A percentile compares a stretch with the other conserved stretches of the same genome.
phyloP scores from a whole-genome alignment of 2,797 vertebrate genomes.

The Rallus crepitans region DNA sequence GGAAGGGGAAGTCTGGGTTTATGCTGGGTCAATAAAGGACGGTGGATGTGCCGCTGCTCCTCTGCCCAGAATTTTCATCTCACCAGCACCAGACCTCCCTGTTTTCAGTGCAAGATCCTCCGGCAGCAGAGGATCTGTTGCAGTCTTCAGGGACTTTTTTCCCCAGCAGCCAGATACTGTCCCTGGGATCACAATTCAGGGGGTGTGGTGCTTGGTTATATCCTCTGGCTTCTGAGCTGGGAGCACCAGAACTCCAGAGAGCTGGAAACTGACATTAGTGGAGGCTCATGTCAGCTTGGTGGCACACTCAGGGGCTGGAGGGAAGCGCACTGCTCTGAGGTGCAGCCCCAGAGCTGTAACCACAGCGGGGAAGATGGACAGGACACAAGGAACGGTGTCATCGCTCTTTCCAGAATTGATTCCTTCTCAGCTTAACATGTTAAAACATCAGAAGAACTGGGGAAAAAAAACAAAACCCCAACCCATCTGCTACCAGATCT shows the following conservation, averaged over 20 bases:
- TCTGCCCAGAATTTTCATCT: neutral
- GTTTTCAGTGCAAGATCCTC: neutral
- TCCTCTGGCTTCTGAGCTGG: neutral
- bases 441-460: slow-evolving; percentile 19
- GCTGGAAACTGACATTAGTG: slow-evolving; percentile 24
- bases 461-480: neutral
- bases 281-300: slow-evolving; percentile 16
- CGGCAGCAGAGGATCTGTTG: neutral
- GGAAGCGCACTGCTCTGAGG: neutral
- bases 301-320: neutral
- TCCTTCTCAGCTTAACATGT: slow-evolving; percentile 21
- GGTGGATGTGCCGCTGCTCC: neutral
- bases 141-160: neutral
- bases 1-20: neutral
- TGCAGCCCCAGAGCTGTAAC: slow-evolving; percentile 4
- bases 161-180: neutral
- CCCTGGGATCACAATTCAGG: accelerated
- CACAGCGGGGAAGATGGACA: neutral
- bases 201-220: neutral
- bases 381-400: neutral
- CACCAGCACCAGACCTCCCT: neutral
- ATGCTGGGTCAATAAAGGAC: neutral
- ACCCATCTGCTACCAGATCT: slow-evolving; percentile 46
- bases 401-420: neutral
- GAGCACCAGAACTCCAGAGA: slow-evolving; percentile 4